Conservation (phyloP, 2,888 invertebrate genomes). For the Microctonus brassicae region DNA sequence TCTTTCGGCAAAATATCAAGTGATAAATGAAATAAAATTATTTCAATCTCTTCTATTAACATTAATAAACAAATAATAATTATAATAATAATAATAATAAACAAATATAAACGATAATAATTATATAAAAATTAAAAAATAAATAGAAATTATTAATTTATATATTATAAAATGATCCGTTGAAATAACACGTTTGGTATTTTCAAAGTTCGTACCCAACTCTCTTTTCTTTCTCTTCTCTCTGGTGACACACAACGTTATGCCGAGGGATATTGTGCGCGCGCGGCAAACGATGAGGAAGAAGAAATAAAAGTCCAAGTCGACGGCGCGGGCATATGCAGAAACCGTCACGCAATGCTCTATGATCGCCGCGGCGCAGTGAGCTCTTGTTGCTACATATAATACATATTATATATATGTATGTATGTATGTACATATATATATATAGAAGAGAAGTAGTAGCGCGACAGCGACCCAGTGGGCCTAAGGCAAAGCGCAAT, state of each 20-base stretch:
- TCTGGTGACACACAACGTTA: slow-evolving; percentile 1
- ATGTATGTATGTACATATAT: no score
- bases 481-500: slow-evolving; percentile 39
- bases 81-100: no score
- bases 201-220: background rate
- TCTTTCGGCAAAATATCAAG: background rate
- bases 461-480: slow-evolving; percentile 41
- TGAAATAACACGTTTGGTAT: no score
- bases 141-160: no score
- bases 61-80: background rate
- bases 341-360: slow-evolving; percentile 48
- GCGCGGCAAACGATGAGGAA: slow-evolving; percentile 4
- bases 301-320: slow-evolving; percentile 27
- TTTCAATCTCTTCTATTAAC: background rate
- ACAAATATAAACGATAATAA: no score
- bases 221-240: background rate
- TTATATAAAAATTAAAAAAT: no score
- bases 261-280: slow-evolving; percentile 1
- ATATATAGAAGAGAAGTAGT: slow-evolving; percentile 40
- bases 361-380: slow-evolving; percentile 56
- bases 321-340: slow-evolving; percentile 11
- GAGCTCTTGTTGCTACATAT: slow-evolving; percentile 54
- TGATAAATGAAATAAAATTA: slow-evolving; percentile 1
- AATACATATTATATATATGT: slow-evolving; percentile 50
- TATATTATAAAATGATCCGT: no score